Percentiles rank a stretch among this genome's conserved stretches.
phyloP scores from a whole-genome alignment of 2,797 vertebrate genomes.

The Brotula barbata region DNA sequence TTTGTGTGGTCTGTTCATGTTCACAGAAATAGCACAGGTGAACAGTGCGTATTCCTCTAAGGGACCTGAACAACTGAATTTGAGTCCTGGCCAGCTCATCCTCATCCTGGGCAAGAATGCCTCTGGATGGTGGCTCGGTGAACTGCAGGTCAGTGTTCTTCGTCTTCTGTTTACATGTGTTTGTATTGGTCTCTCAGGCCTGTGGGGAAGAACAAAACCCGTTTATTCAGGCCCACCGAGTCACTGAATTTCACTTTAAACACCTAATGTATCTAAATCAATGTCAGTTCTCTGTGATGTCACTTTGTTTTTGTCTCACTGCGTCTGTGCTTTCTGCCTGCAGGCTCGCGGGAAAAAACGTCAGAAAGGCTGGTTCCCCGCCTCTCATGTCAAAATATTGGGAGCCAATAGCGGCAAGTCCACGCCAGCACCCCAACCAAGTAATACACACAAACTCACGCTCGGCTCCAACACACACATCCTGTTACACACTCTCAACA shows the following conservation, averaged over 20 bases:
- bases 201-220: neutral
- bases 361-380: constrained; percentile 97
- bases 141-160: constrained; percentile 86
- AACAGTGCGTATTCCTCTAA: constrained; percentile 81
- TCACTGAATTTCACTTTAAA: too few species aligned
- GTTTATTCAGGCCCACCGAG: too few species aligned
- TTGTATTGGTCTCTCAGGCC: neutral
- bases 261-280: too few species aligned
- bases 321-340: neutral
- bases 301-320: too few species aligned
- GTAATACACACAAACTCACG: constrained; percentile 61
- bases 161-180: constrained; percentile 76
- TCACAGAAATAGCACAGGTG: constrained; percentile 92
- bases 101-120: constrained; percentile 89
- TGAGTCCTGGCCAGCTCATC: constrained; percentile 91
- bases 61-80: constrained; percentile 85
- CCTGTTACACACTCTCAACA: neutral
- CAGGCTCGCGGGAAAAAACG: constrained; percentile 96
- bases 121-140: constrained; percentile 96
- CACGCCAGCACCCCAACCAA: constrained; percentile 83
- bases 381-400: constrained; percentile 90
- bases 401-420: constrained; percentile 89
- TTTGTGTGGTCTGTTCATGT: constrained; percentile 17
- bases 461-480: neutral
- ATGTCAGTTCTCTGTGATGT: too few species aligned